Base-by-base conservation (phyloP, 2,113 vertebrate genomes). In the Excalfactoria chinensis region DNA sequence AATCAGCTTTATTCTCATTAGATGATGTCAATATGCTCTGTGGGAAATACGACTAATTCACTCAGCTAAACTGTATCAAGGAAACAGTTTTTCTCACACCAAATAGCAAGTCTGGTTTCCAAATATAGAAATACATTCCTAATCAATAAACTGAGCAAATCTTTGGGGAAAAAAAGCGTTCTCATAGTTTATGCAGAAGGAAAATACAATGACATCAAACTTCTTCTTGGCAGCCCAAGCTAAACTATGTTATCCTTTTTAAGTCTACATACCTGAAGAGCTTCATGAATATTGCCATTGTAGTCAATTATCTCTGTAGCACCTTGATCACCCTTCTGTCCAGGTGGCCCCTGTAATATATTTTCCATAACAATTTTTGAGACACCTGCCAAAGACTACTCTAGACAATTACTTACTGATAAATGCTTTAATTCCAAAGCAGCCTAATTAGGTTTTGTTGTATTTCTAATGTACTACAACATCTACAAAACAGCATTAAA, bases 281-380 rank as follows among this genome's bases (percentile, higher is more conserved):
- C 99, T 97, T 99, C 99, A 23, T 99, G 99, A 92, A 99, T 99
- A 96, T 99, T 99, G 95, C 99, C 99, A 43, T 99, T 99, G 97
- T 99, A 99, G 96, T 99, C 98, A 88, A 99, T 99, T 95, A 99
- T 99, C 97, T 99, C 99, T 1, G 99, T 99, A 88, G 99, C 97
- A 81, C 99, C 99, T 96, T 98, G 98, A 66, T 99, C 99, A 48
- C 99, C 99, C 94, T 99, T 99, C 96, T 99, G 98, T 79, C 99
- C 99, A n/a, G 99, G 98, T 60, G 98, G 98, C 17, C 99, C 99
- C 99, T 99, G 95, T 48, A 97, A 95, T 8, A 90, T 1, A 97
- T 93, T 86, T 89, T 30, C 69, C 91, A 53, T 37, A 60, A 75
- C 44, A 77, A 23, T 35, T 56, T 56, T 69, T 73, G 63, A 93